These are phyloP conservation scores for Aleiodes testaceus DNA, from an alignment of 2,888 invertebrate species.

Conservation along the genomic window DNA sequence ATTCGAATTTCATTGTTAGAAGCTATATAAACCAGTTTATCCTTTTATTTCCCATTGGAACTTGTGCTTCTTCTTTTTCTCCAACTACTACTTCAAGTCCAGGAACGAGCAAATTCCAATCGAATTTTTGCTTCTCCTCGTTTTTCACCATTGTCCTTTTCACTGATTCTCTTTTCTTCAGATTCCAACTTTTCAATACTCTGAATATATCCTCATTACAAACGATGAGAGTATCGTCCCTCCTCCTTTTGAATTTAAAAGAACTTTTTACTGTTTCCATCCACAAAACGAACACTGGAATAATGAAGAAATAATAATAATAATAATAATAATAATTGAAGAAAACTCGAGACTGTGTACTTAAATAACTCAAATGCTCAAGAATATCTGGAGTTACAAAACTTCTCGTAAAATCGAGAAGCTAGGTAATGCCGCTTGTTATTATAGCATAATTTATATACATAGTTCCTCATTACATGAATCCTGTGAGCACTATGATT, in stretches of 20 bases:
- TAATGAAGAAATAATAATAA: neutral
- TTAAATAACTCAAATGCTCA: too few relatives aligned
- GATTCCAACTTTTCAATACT: neutral
- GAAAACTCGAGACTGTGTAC: too few relatives aligned
- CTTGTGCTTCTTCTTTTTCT: neutral
- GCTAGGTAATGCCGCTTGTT: slow-evolving; percentile 6
- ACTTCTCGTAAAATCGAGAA: neutral
- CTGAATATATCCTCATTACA: slow-evolving; percentile 5
- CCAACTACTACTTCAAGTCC: neutral
- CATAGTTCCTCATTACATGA: slow-evolving; percentile 18
- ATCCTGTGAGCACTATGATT: slow-evolving; percentile 16
- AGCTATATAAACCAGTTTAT: slow-evolving; percentile 10
- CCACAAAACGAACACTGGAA: neutral
- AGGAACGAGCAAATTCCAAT: slow-evolving; percentile 14
- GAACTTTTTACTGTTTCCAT: neutral
- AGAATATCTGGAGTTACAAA: neutral
- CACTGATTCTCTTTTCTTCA: neutral
- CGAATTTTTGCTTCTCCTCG: neutral
- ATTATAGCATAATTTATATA: slow-evolving; percentile 4
- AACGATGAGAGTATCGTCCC: neutral
- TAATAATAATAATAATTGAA: neutral
- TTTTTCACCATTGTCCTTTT: neutral
- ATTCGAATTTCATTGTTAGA: neutral
- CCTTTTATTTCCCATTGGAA: neutral
- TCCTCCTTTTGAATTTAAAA: neutral